phyloP scores from a whole-genome alignment of 1,140 invertebrate genomes.

The Zophobas atratus region DNA sequence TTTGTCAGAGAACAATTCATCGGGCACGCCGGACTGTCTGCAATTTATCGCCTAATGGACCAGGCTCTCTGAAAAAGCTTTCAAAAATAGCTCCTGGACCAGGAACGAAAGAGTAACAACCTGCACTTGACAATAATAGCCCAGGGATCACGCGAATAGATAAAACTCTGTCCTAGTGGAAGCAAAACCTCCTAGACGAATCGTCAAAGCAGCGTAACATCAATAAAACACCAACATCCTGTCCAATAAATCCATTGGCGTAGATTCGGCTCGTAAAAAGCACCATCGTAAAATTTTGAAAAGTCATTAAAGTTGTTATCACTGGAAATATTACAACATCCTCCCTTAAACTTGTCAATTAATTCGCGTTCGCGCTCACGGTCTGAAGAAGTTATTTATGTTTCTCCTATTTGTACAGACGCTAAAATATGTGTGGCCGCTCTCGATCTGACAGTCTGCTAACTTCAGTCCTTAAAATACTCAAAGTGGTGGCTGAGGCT shows the following conservation, averaged over 20 bases:
- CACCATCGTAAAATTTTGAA: constrained; percentile 3
- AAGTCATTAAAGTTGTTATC: constrained; percentile 13
- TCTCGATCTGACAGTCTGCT: constrained; percentile 40
- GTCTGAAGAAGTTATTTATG: constrained; percentile 46
- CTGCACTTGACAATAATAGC: constrained; percentile 49
- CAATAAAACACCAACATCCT: constrained; percentile 5
- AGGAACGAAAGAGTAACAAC: constrained; percentile 48
- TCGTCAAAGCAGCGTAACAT: background rate
- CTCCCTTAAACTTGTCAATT: constrained; percentile 2
- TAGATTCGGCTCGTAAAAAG: background rate
- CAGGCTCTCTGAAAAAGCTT: constrained; percentile 24
- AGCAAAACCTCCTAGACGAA: background rate
- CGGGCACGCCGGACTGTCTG: background rate
- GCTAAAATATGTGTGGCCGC: constrained; percentile 40
- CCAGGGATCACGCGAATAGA: constrained; percentile 42
- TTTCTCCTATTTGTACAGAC: constrained; percentile 50
- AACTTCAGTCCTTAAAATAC: constrained; percentile 27
- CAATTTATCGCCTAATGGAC: constrained; percentile 13
- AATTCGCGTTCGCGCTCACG: constrained; percentile 20
- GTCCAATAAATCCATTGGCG: constrained; percentile 10
- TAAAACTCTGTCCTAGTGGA: constrained; percentile 11
- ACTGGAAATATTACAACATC: constrained; percentile 18
- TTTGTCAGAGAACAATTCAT: too few relatives aligned
- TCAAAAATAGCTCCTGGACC: constrained; percentile 37
- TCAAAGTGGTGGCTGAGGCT: constrained; percentile 1